A percentile compares a stretch with the other conserved stretches of the same genome.
Conservation (phyloP, 2,113 vertebrate genomes). For the Tragelaphus imberbis region DNA sequence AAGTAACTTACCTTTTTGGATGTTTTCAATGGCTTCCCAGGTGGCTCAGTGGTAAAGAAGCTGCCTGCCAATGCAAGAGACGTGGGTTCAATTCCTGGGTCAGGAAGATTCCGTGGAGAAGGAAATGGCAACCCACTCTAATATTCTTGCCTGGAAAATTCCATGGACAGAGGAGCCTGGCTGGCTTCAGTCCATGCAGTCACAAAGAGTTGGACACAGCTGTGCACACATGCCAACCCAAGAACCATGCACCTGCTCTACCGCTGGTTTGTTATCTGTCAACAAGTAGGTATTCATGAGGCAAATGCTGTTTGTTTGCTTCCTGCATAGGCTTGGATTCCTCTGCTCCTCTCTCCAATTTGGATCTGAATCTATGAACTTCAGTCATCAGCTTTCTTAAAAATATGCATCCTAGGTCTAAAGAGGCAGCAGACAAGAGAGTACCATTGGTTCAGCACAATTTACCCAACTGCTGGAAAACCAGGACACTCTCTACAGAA, state of each 20-base stretch:
- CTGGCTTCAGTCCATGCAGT: background rate
- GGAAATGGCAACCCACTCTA: background rate
- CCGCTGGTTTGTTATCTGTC: background rate
- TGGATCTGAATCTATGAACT: background rate
- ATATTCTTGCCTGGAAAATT: background rate
- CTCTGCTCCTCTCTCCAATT: background rate
- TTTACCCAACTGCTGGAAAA: background rate
- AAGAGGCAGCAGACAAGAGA: background rate
- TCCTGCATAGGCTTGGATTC: background rate
- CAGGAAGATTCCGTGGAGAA: background rate
- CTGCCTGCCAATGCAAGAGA: background rate
- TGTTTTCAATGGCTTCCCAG: background rate
- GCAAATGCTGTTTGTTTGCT: background rate
- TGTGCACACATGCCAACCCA: background rate
- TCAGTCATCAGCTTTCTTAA: background rate
- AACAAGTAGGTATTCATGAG: conserved; percentile 1
- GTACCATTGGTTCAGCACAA: background rate
- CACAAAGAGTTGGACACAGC: background rate
- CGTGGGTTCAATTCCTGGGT: background rate
- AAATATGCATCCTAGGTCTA: background rate
- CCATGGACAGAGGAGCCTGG: background rate
- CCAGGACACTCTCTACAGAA: background rate
- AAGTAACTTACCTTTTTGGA: background rate
- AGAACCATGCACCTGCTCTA: background rate
- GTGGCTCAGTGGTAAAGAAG: background rate